These are phyloP conservation scores for Morelia viridis DNA, from an alignment of 2,797 vertebrate genomes.

Conservation along the genomic window DNA sequence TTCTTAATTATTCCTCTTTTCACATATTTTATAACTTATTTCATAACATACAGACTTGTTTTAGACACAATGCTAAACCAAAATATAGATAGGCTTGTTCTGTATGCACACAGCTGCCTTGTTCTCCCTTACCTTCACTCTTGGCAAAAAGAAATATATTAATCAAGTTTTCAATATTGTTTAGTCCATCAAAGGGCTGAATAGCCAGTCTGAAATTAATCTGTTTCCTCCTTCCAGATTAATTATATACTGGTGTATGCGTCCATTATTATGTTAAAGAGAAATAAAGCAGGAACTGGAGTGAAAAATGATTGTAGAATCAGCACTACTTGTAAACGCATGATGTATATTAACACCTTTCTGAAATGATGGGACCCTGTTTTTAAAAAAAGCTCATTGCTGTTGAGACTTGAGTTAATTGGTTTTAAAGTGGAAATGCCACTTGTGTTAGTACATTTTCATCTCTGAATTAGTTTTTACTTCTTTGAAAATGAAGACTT, in stretches of 20 bases:
- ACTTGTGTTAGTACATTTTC: neutral
- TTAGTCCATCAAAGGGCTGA: neutral
- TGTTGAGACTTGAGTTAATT: conserved; percentile 43
- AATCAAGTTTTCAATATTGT: neutral
- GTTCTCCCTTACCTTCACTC: neutral
- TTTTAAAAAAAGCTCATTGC: conserved; percentile 7
- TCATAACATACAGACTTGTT: neutral
- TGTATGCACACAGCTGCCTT: neutral
- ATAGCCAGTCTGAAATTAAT: neutral
- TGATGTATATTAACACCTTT: conserved; percentile 41
- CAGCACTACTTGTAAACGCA: conserved; percentile 28
- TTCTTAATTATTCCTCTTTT: neutral
- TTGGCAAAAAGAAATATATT: neutral
- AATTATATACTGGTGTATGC: neutral
- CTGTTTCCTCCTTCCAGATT: neutral
- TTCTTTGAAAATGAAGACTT: neutral
- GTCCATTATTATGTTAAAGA: conserved; percentile 3
- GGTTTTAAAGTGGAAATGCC: conserved; percentile 19
- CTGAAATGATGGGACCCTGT: conserved; percentile 33
- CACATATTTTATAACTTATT: too few species aligned
- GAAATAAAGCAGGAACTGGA: conserved; percentile 5
- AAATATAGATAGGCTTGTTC: neutral
- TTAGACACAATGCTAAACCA: neutral
- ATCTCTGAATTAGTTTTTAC: neutral
- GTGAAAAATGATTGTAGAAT: conserved; percentile 31